Percentiles rank a stretch among this genome's conserved stretches.
phyloP scores from a whole-genome alignment of 2,113 vertebrate genomes.

The Emydocephalus ijimae region DNA sequence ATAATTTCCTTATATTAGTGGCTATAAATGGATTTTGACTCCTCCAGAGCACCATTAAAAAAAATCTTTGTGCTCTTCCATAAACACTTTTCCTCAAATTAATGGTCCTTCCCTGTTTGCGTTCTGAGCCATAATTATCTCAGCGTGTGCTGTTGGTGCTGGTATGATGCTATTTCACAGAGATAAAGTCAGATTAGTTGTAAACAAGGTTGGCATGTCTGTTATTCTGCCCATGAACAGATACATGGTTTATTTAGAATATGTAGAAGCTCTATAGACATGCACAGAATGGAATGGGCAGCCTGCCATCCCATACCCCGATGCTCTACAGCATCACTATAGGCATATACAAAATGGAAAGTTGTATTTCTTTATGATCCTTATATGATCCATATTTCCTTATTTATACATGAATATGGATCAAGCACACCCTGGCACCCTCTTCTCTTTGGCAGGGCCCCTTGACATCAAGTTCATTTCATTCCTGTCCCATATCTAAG shows the following conservation, averaged over 20 bases:
- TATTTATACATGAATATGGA: not conserved
- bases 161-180: not conserved
- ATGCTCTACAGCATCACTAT: not conserved
- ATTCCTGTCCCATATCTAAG: not conserved
- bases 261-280: not conserved
- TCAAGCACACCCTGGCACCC: not conserved
- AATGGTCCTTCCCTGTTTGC: not conserved
- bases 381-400: too few relatives aligned
- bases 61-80: not conserved
- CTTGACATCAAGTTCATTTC: not conserved
- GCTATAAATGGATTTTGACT: not conserved
- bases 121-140: not conserved
- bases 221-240: not conserved
- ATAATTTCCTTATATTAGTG: not conserved
- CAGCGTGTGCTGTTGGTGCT: not conserved
- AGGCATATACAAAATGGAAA: not conserved
- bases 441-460: not conserved
- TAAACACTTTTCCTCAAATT: not conserved
- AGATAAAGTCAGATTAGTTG: not conserved
- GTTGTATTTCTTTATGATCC: not conserved
- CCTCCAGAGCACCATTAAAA: not conserved
- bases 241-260: not conserved
- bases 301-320: rapidly evolving
- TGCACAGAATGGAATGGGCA: not conserved
- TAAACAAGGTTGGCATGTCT: not conserved